Evolutionary conservation across 2,113 vertebrate genomes (phyloP), one percentile per base, ranked within the genome.

Genomic region (Gasterosteus nipponicus): DNA sequence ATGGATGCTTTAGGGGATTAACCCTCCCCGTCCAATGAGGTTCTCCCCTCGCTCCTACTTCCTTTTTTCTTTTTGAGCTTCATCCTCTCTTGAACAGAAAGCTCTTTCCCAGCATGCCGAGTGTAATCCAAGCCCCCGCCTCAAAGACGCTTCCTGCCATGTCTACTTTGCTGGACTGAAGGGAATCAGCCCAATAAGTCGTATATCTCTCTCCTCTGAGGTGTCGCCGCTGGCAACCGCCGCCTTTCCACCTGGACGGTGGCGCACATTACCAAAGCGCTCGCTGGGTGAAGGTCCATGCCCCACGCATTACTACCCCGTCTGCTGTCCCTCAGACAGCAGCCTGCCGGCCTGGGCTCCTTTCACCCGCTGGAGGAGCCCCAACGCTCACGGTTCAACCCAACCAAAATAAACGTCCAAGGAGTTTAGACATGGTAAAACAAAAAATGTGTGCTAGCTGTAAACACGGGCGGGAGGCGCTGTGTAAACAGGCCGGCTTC

Each of bases 1-100:
- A 93, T 91, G 91, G 92, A 93, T 92, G 90, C 92, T 93, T 93
- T 78, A 89, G 90, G 89, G 91, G 93, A 94, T 93, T 93, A 93
- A 73, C 67, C 81, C 77, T 82, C 76, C 70, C 65, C 61, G 35
- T 77, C 33, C 73, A 51, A 79, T 11, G 39, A 80, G 80, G 60
- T 77, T 70, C 87, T 82, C 38, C 71, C 71, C 73, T 46, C 33
- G 14, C 81, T 66, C 80, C 46, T 69, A 46, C 88, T 86, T 77
- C 61, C 78, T 71, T 76, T 83, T 72, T 77, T 78, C 68, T 81
- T 75, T 85, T 76, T 84, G 75, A 73, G 33, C 78, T 85, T 91
- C 90, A 80, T 86, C 86, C 84, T 81, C 84, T 82, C 81, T 80
- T 86, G 77, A 88, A 86, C 68, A 72, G 78, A 83, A 84, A 88